Evolutionary conservation across 2,888 invertebrate genomes (phyloP), one percentile per base, ranked within the genome.

Genomic region (Noctua fimbriata): DNA sequence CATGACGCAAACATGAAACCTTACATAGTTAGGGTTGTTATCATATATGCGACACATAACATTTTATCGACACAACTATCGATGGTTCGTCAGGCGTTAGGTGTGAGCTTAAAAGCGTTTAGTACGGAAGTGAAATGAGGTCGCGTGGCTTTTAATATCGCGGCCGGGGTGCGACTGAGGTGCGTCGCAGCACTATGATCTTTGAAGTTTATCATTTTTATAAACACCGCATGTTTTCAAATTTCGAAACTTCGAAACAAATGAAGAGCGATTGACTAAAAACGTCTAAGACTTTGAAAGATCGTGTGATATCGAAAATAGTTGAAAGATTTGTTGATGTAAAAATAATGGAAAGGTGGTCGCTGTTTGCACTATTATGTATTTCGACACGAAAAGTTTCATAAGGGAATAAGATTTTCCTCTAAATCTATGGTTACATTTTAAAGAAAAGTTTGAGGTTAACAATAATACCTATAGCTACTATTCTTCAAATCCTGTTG

Each of bases 81-180:
- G 88, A 90, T 90, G 73, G 79, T 85, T 86, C 82, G 88, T 85
- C 87, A 74, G 71, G 73, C 86, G 89, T 90, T 93, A 93, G 92
- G 91, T 92, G 92, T 89, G 91, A 92, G 92, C 90, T 93, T 94
- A 94, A 94, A 94, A 94, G 93, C 93, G 92, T 92, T 89, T 93
- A 93, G 93, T 92, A 91, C 95, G 96, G 96, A 96, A 95, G 93
- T 91, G 88, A 89, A 96, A 95, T 93, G 94, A 94, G 96, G 96
- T 94, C 96, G 93, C 89, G 89, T 84, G 87, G 95, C 96, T 96
- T 96, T 95, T 96, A 96, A 96, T 96, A 96, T 91, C 88, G 76
- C 78, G 73, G 92, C 89, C 90, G 89, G 93, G 92, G 93, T 93
- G 93, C 92, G 92, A 91, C 90, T 81, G 90, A 89, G 87, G 88